Evolutionary conservation across 1,140 invertebrate genomes (phyloP).

Genomic region (Pogonomyrmex californicus): DNA sequence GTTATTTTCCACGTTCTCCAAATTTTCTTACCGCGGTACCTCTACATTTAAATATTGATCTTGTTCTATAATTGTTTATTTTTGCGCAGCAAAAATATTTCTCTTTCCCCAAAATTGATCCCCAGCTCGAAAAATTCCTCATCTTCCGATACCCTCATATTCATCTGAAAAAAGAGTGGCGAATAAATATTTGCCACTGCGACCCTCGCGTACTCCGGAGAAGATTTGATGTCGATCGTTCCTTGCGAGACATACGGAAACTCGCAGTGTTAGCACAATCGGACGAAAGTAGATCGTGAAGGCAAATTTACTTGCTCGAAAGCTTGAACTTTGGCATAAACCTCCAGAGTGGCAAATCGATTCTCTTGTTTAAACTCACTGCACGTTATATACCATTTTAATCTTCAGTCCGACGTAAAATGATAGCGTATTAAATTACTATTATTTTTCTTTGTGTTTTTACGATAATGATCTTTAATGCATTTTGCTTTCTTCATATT

Average conservation of each 20-base stretch:
- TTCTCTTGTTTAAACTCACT: conserved; percentile 45
- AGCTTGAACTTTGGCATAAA: conserved; percentile 55
- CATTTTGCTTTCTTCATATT: not conserved
- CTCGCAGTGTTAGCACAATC: conserved; percentile 58
- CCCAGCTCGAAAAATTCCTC: conserved; percentile 13
- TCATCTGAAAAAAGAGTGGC: conserved; percentile 39
- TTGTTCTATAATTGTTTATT: conserved; percentile 26
- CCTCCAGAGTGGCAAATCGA: conserved; percentile 49
- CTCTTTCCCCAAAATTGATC: conserved; percentile 2
- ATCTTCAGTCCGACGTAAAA: not conserved
- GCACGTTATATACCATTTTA: conserved; percentile 10
- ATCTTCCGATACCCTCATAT: conserved; percentile 11
- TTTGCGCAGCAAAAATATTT: conserved; percentile 6
- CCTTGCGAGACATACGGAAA: conserved; percentile 46
- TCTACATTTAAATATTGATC: conserved; percentile 25
- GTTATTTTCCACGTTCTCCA: not conserved
- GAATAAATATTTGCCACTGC: conserved; percentile 55
- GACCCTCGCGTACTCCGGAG: conserved; percentile 31
- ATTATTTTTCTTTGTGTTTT: not conserved
- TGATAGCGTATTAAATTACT: not conserved
- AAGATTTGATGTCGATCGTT: conserved; percentile 60
- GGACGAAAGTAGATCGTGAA: conserved; percentile 51
- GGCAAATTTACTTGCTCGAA: conserved; percentile 58
- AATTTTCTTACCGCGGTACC: not conserved
- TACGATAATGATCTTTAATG: not conserved